Evolutionary conservation across 2,888 invertebrate genomes (phyloP).

Genomic region (Sinelater perroti): DNA sequence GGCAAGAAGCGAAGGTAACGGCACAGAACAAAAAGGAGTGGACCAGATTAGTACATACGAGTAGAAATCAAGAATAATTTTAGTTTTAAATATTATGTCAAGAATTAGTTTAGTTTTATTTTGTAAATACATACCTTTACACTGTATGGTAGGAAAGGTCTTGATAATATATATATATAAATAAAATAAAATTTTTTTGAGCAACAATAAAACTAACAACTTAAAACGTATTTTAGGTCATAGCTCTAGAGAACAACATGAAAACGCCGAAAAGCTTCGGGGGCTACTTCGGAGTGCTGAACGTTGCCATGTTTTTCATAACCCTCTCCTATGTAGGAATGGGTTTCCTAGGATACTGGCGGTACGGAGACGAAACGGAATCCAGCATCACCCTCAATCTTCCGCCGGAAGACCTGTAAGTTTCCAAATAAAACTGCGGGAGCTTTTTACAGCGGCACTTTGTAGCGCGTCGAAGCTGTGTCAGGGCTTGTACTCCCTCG

Average conservation of each 20-base stretch:
- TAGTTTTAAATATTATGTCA: too few species aligned
- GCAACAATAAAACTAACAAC: too few species aligned
- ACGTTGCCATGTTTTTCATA: conserved; percentile 82
- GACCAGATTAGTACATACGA: too few species aligned
- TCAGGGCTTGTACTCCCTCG: conserved; percentile 69
- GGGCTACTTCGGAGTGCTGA: conserved; percentile 80
- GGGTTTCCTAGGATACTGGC: conserved; percentile 87
- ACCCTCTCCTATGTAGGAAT: conserved; percentile 78
- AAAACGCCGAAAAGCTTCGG: conserved; percentile 81
- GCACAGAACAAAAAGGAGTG: too few species aligned
- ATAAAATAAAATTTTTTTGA: too few species aligned
- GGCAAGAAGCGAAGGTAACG: too few species aligned
- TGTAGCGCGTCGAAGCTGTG: conserved; percentile 71
- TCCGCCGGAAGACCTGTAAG: conserved; percentile 67
- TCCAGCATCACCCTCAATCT: conserved; percentile 87
- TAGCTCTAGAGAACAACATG: conserved; percentile 92
- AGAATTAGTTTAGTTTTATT: too few species aligned
- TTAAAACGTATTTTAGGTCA: conserved; percentile 82
- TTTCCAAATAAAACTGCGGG: conserved; percentile 28
- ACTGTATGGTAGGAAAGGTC: too few species aligned
- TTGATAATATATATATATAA: too few species aligned
- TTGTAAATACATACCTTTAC: too few species aligned
- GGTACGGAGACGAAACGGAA: conserved; percentile 73
- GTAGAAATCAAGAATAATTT: too few species aligned
- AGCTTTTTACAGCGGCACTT: conserved; percentile 20